phyloP scores from a whole-genome alignment of 2,888 invertebrate genomes.

The Euphydryas editha region DNA sequence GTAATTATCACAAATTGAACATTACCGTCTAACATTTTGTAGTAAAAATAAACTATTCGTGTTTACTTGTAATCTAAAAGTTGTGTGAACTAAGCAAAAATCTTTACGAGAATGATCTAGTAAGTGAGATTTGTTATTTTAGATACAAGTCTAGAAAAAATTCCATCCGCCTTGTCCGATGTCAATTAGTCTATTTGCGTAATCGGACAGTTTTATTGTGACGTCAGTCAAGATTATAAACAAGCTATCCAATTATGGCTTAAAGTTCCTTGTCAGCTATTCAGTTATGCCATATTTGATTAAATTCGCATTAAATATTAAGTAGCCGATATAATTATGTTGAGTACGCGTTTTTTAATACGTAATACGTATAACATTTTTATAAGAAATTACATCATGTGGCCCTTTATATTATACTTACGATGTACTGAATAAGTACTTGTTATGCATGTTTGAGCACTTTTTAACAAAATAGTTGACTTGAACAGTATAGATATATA shows the following conservation, averaged over 20 bases:
- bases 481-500: too few species aligned
- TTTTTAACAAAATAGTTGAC: too few species aligned
- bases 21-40: too few species aligned
- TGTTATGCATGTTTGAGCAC: too few species aligned
- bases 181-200: slow-evolving; percentile 2
- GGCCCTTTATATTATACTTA: too few species aligned
- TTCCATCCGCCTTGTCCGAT: not conserved
- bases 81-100: not conserved
- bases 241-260: slow-evolving; percentile 8
- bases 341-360: too few species aligned
- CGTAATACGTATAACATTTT: too few species aligned
- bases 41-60: not conserved
- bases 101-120: not conserved
- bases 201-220: not conserved
- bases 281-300: not conserved
- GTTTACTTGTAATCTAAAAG: not conserved
- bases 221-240: slow-evolving; percentile 21
- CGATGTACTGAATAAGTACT: too few species aligned
- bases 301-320: not conserved
- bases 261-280: not conserved
- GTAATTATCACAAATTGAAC: too few species aligned
- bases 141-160: not conserved
- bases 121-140: not conserved
- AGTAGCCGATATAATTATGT: not conserved
- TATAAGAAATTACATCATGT: too few species aligned